Evolutionary conservation across 1,140 invertebrate species (phyloP).

Genomic region (Leptopilina clavipes): DNA sequence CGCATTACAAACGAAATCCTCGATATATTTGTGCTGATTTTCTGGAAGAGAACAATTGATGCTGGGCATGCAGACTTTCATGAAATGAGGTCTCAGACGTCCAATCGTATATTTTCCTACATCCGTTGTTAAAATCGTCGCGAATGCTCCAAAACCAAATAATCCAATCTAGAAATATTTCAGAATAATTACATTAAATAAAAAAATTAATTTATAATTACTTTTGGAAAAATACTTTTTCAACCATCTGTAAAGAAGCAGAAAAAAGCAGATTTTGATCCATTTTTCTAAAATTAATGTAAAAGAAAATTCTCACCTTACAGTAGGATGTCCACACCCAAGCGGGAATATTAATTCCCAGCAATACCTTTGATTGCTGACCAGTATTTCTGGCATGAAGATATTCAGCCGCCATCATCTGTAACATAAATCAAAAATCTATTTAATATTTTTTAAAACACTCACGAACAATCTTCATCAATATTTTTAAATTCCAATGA

Average conservation of each 20-base stretch:
- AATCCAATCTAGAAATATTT: constrained; percentile 78
- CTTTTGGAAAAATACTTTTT: too few relatives aligned
- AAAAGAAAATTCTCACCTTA: constrained; percentile 61
- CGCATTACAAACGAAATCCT: constrained; percentile 78
- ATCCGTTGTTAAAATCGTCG: constrained; percentile 89
- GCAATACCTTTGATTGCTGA: constrained; percentile 68
- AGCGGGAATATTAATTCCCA: constrained; percentile 78
- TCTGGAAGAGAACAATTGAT: constrained; percentile 76
- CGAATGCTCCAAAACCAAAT: constrained; percentile 90
- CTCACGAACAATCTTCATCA: not conserved
- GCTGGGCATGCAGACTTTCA: constrained; percentile 82
- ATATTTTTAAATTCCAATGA: too few relatives aligned
- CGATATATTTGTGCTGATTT: constrained; percentile 80
- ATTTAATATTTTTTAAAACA: not conserved
- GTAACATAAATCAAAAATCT: constrained; percentile 57
- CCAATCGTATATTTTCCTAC: constrained; percentile 95
- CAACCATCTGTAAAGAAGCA: too few relatives aligned
- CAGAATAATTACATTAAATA: constrained; percentile 23
- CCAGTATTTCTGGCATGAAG: constrained; percentile 73
- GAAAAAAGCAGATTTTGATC: too few relatives aligned
- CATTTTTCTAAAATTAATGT: not conserved
- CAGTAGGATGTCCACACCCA: constrained; percentile 85
- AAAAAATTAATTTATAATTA: not conserved
- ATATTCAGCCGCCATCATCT: constrained; percentile 81
- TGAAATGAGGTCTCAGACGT: constrained; percentile 93